These are phyloP conservation scores for Arctocebus calabarensis DNA, from an alignment of 2,797 vertebrate genomes.

Conservation along the genomic window DNA sequence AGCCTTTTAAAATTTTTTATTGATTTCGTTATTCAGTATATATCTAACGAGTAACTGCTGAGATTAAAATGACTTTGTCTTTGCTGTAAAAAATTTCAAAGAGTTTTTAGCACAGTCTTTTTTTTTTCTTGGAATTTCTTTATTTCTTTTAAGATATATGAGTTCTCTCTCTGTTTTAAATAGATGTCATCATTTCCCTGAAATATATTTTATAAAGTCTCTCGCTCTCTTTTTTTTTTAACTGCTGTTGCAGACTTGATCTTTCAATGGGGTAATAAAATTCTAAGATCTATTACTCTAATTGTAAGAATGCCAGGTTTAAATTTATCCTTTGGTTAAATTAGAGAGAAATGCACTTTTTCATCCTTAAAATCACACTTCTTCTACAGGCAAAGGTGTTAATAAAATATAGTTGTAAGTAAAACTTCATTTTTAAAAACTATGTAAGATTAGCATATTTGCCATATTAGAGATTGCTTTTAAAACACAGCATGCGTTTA, in stretches of 20 bases:
- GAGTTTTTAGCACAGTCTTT: not conserved
- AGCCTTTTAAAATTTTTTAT: not conserved
- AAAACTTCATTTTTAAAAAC: conserved; percentile 61
- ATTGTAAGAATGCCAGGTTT: conserved; percentile 74
- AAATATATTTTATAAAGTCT: conserved; percentile 2
- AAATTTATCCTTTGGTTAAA: conserved; percentile 77
- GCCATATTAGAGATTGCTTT: conserved; percentile 39
- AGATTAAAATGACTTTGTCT: not conserved
- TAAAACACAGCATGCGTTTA: conserved; percentile 36
- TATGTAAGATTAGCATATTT: conserved; percentile 51
- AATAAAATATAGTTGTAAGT: conserved; percentile 67
- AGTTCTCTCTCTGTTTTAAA: conserved; percentile 57
- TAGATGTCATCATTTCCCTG: conserved; percentile 62
- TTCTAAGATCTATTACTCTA: conserved; percentile 71
- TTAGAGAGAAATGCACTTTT: conserved; percentile 74
- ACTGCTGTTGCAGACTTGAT: conserved; percentile 56
- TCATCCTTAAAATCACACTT: conserved; percentile 61
- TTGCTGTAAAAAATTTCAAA: conserved; percentile 47
- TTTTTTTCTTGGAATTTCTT: conserved; percentile 31
- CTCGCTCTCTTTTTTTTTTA: not conserved
- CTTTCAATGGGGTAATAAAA: conserved; percentile 71
- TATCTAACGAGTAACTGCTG: not conserved
- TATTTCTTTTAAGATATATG: not conserved
- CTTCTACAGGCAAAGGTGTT: conserved; percentile 54
- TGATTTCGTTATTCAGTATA: not conserved